A percentile compares a stretch with the other conserved stretches of the same genome.
These are phyloP conservation scores for Agrochola lychnidis DNA, from an alignment of 2,888 invertebrate species.

Conservation along the genomic window DNA sequence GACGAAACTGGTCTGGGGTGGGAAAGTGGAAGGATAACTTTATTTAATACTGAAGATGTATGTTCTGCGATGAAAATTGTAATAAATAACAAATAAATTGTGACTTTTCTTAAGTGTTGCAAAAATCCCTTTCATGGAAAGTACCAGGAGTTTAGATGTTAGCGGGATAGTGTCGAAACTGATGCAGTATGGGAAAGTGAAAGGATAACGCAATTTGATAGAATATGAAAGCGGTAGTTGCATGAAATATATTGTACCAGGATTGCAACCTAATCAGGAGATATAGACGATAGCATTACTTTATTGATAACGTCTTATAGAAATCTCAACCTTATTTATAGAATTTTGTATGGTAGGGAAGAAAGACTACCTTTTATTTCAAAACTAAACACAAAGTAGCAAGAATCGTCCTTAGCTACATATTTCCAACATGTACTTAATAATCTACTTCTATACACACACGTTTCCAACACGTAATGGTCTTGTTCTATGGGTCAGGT, in stretches of 20 bases:
- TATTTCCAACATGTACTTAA: not conserved
- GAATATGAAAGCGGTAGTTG: not conserved
- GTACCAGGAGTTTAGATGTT: slow-evolving; percentile 4
- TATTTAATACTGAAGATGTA: not conserved
- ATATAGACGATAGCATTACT: not conserved
- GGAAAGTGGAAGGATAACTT: slow-evolving; percentile 1
- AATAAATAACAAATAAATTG: too few species aligned
- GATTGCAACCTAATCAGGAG: not conserved
- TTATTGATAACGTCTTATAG: not conserved
- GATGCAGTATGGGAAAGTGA: not conserved
- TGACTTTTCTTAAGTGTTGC: not conserved
- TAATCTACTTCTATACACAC: slow-evolving; percentile 30
- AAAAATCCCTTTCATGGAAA: not conserved
- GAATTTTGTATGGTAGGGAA: too few species aligned
- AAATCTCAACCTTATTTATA: too few species aligned
- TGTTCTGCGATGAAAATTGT: not conserved
- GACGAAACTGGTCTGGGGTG: not conserved
- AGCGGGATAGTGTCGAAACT: not conserved
- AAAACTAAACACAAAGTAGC: not conserved
- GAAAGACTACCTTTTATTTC: not conserved
- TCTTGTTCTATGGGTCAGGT: slow-evolving; percentile 47
- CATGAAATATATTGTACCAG: not conserved
- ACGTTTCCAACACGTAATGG: slow-evolving; percentile 37
- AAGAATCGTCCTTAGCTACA: not conserved
- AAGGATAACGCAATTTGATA: not conserved